Evolutionary conservation across 2,113 vertebrate species (phyloP).

Genomic region (Bujurquina vittata): DNA sequence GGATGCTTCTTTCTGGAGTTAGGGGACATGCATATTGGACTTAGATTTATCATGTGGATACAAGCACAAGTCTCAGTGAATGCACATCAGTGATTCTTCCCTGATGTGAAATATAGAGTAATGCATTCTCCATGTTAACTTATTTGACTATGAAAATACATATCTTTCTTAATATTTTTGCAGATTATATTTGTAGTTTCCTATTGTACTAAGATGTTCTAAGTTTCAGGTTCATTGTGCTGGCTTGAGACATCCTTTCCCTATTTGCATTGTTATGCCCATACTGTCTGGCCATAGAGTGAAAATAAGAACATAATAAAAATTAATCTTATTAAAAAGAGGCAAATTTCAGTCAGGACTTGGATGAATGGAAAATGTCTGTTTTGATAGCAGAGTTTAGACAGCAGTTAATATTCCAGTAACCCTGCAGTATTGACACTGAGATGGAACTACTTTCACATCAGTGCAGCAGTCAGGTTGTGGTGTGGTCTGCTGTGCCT

Average conservation of each 20-base stretch:
- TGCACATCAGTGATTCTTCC: not conserved
- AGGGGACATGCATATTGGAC: not conserved
- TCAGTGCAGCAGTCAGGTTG: conserved; percentile 64
- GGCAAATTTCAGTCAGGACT: not conserved
- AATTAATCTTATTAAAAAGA: not conserved
- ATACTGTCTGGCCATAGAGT: not conserved
- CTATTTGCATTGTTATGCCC: not conserved
- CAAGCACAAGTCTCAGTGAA: not conserved
- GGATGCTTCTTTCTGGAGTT: not conserved
- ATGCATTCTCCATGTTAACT: not conserved
- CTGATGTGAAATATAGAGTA: not conserved
- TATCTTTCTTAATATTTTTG: not conserved
- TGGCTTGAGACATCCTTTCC: too few species aligned
- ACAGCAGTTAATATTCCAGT: conserved; percentile 58
- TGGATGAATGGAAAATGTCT: not conserved
- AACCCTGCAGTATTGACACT: conserved; percentile 55
- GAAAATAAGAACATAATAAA: not conserved
- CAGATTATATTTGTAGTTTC: not conserved
- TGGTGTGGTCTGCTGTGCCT: conserved; percentile 67
- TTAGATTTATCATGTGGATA: not conserved
- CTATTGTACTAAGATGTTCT: not conserved
- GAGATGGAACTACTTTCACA: conserved; percentile 60
- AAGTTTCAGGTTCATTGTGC: not conserved
- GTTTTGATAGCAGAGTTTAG: not conserved
- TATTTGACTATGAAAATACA: too few species aligned